A percentile compares a stretch with the other conserved stretches of the same genome.
phyloP scores from a whole-genome alignment of 2,888 invertebrate species.

The Chorisops tibialis region DNA sequence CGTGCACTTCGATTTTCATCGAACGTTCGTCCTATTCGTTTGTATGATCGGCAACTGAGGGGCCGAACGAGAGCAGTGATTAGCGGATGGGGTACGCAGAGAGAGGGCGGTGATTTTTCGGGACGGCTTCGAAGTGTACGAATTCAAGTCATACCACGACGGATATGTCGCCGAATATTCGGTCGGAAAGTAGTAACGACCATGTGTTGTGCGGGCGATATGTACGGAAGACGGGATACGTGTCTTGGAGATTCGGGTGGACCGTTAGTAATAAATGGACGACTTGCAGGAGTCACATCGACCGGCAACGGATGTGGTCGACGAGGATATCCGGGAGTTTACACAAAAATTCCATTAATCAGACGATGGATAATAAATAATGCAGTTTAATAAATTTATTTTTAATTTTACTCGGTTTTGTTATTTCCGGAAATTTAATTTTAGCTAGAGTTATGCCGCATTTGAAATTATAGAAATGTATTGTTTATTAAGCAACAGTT shows the following conservation, averaged over 20 bases:
- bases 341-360: conserved; percentile 43
- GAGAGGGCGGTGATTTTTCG: not conserved
- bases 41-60: too few relatives aligned
- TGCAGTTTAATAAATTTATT: too few relatives aligned
- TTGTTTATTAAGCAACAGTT: too few relatives aligned
- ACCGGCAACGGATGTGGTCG: conserved; percentile 10
- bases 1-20: conserved; percentile 39
- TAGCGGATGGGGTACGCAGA: not conserved
- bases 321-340: conserved; percentile 3
- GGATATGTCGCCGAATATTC: not conserved
- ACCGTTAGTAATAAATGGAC: not conserved
- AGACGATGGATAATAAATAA: conserved; percentile 44
- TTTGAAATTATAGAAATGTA: too few relatives aligned
- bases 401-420: too few relatives aligned
- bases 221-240: conserved; percentile 3
- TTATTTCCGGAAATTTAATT: too few relatives aligned
- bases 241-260: conserved; percentile 25
- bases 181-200: not conserved
- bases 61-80: not conserved
- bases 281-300: conserved; percentile 11
- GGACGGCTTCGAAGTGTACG: not conserved
- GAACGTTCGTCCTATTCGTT: conserved; percentile 40
- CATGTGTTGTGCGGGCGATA: conserved; percentile 13
- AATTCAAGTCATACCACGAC: not conserved
- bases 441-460: too few relatives aligned